Conservation (phyloP, 2,113 vertebrate genomes). For the Neodon shergylaensis region DNA sequence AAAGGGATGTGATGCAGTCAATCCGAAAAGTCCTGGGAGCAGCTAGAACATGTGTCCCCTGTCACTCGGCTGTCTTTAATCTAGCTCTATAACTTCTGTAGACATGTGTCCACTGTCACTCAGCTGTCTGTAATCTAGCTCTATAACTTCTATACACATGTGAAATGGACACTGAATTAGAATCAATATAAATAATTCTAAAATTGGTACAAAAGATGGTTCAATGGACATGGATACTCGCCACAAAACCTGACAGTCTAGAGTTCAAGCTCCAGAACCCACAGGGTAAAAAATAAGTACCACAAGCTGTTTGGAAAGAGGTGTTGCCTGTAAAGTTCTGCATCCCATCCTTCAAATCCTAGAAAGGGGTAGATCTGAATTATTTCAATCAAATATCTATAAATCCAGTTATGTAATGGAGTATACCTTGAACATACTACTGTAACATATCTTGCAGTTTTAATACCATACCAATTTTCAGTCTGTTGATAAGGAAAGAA, state of each 20-base stretch:
- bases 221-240: no score
- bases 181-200: neutral
- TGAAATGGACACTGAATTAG: neutral
- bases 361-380: neutral
- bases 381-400: slow-evolving; percentile 1
- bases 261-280: neutral
- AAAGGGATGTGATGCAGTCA: neutral
- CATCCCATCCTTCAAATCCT: neutral
- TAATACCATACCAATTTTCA: slow-evolving; percentile 12
- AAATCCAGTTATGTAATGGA: neutral
- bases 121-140: no score
- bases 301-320: neutral
- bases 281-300: neutral
- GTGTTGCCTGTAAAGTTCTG: slow-evolving; percentile 21
- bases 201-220: neutral
- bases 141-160: neutral
- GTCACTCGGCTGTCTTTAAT: neutral
- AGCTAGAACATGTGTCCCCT: neutral
- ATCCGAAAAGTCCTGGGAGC: neutral
- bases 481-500: neutral
- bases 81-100: neutral
- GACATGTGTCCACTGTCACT: neutral
- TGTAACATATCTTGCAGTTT: slow-evolving; percentile 5
- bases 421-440: neutral
- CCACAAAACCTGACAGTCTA: neutral